Evolutionary conservation across 1,140 invertebrate genomes (phyloP).

Genomic region (Brachionus manjavacas): DNA sequence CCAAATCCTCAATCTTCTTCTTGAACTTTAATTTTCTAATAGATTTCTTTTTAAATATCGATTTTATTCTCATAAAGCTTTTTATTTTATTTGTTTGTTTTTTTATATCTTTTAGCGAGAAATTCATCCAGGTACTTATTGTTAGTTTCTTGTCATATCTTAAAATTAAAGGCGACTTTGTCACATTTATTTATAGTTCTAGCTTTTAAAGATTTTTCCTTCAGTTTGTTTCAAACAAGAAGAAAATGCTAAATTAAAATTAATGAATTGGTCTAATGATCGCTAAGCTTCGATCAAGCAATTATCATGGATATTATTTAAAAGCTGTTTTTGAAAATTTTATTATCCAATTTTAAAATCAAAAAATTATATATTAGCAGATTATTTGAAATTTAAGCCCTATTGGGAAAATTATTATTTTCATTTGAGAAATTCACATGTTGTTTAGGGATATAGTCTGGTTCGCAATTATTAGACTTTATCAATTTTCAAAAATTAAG

Average conservation of each 20-base stretch:
- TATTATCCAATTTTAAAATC: too few relatives aligned
- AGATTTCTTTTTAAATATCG: neutral
- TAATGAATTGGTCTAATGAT: too few relatives aligned
- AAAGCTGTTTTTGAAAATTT: too few relatives aligned
- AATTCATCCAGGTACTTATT: neutral
- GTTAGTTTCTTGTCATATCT: neutral
- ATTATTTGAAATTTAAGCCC: neutral
- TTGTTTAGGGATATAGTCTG: neutral
- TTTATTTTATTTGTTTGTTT: neutral
- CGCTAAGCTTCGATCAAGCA: too few relatives aligned
- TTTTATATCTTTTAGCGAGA: neutral
- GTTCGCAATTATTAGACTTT: neutral
- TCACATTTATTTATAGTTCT: neutral
- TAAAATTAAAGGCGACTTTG: neutral
- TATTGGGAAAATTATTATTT: neutral
- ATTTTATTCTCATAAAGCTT: neutral
- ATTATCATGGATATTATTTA: too few relatives aligned
- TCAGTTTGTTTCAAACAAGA: neutral
- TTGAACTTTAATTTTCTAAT: neutral
- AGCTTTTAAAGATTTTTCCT: neutral
- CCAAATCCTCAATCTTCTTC: neutral
- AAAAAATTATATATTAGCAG: neutral
- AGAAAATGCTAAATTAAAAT: too few relatives aligned
- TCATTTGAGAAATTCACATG: neutral
- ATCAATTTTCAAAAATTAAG: neutral